Conservation (phyloP, 2,113 vertebrate genomes). For the Hippolais icterina region DNA sequence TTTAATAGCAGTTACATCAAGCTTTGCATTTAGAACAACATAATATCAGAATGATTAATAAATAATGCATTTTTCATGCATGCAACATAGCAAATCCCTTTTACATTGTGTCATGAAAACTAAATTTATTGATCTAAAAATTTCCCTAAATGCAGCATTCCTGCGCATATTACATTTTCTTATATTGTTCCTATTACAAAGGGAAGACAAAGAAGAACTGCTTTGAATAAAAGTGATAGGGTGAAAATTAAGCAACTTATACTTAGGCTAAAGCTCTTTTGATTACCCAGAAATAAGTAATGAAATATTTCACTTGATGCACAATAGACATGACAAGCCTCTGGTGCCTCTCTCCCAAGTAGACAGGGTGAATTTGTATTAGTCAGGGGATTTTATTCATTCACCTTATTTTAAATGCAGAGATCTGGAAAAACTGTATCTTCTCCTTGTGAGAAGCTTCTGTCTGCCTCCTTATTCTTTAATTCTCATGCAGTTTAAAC, state of each 20-base stretch:
- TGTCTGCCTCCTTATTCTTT: neutral
- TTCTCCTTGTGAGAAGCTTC: neutral
- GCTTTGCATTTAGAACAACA: constrained; percentile 27
- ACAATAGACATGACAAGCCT: neutral
- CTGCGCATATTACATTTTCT: neutral
- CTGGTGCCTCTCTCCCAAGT: neutral
- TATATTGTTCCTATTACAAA: neutral
- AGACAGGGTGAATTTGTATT: constrained; percentile 21
- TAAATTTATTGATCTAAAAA: constrained; percentile 24
- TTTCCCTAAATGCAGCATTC: neutral
- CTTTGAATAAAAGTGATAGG: neutral
- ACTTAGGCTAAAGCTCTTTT: constrained; percentile 5
- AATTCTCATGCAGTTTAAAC: neutral
- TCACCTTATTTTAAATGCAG: constrained; percentile 15
- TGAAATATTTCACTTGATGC: constrained; percentile 37
- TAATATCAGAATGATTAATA: constrained; percentile 9
- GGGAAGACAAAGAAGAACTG: neutral
- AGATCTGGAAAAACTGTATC: neutral
- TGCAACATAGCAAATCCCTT: constrained; percentile 11
- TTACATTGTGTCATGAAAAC: neutral
- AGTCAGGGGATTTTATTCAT: neutral
- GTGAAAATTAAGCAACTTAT: neutral
- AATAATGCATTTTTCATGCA: constrained; percentile 12
- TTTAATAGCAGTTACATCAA: constrained; percentile 27
- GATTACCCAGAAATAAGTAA: neutral